A percentile compares a stretch with the other conserved stretches of the same genome.
phyloP scores from a whole-genome alignment of 2,113 vertebrate genomes.

The Microcebus tavaratra region DNA sequence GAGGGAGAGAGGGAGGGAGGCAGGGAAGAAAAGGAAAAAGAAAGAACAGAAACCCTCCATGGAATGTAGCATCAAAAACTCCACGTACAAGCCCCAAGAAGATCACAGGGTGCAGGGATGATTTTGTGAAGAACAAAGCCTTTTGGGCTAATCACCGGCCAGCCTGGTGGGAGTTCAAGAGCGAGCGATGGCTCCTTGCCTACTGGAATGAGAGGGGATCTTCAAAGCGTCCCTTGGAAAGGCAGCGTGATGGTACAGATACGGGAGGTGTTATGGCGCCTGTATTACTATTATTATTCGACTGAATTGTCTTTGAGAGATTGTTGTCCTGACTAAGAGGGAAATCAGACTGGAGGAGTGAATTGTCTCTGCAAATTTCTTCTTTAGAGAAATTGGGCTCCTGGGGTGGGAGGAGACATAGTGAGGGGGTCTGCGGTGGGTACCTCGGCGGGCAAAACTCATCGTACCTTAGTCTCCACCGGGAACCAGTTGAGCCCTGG shows the following conservation, averaged over 20 bases:
- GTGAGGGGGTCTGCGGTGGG: neutral
- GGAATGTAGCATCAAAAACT: neutral
- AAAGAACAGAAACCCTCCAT: neutral
- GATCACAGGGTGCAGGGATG: neutral
- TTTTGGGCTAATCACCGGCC: neutral
- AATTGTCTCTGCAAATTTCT: slow-evolving; percentile 58
- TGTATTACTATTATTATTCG: slow-evolving; percentile 65
- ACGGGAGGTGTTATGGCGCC: neutral
- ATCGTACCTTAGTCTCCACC: neutral
- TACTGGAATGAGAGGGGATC: neutral
- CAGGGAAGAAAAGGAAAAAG: neutral
- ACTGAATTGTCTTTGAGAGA: slow-evolving; percentile 59
- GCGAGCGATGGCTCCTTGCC: neutral
- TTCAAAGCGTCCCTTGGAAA: neutral
- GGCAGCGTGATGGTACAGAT: neutral
- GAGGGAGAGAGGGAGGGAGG: neutral
- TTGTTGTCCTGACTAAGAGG: slow-evolving; percentile 41
- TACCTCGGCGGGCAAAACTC: neutral
- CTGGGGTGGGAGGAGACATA: neutral
- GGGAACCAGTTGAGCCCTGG: neutral
- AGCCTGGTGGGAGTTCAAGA: slow-evolving; percentile 24
- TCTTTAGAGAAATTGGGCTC: slow-evolving; percentile 51
- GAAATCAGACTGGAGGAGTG: slow-evolving; percentile 24
- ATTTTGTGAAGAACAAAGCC: slow-evolving; percentile 35
- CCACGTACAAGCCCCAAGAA: slow-evolving; percentile 7